A percentile compares a stretch with the other conserved stretches of the same genome.
phyloP scores from a whole-genome alignment of 2,113 vertebrate genomes.

The Archilochus colubris region DNA sequence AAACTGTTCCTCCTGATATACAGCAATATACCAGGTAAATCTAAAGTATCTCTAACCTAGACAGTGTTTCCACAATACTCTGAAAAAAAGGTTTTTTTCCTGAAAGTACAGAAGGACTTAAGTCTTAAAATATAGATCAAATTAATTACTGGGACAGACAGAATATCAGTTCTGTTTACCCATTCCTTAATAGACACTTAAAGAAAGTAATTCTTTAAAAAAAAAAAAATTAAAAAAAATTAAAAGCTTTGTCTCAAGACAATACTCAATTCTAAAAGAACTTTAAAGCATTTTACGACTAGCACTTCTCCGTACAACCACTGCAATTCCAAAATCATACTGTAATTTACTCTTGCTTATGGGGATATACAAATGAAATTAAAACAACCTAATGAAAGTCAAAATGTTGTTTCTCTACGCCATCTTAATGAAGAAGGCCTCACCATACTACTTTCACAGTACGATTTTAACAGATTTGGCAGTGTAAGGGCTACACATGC shows the following conservation, averaged over 20 bases:
- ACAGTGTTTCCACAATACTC: conserved; percentile 3
- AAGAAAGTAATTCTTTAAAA: neutral
- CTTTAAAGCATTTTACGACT: neutral
- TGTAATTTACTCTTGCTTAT: neutral
- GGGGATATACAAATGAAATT: neutral
- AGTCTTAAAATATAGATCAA: neutral
- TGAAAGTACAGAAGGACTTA: neutral
- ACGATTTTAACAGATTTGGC: neutral
- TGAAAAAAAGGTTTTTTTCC: neutral
- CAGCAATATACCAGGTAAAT: neutral
- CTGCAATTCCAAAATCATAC: neutral
- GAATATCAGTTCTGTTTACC: neutral
- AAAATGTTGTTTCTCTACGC: neutral
- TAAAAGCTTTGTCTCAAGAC: neutral
- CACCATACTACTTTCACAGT: neutral
- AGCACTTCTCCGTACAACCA: neutral
- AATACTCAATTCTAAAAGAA: neutral
- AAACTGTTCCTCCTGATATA: conserved; percentile 8
- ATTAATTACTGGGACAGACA: neutral
- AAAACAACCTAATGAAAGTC: neutral
- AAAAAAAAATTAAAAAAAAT: too few species aligned
- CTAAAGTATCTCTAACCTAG: conserved; percentile 20
- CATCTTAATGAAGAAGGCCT: neutral
- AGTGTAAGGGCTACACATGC: neutral
- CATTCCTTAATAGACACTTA: neutral